Evolutionary conservation across 2,113 vertebrate genomes (phyloP).

Genomic region (Varanus salvator): DNA sequence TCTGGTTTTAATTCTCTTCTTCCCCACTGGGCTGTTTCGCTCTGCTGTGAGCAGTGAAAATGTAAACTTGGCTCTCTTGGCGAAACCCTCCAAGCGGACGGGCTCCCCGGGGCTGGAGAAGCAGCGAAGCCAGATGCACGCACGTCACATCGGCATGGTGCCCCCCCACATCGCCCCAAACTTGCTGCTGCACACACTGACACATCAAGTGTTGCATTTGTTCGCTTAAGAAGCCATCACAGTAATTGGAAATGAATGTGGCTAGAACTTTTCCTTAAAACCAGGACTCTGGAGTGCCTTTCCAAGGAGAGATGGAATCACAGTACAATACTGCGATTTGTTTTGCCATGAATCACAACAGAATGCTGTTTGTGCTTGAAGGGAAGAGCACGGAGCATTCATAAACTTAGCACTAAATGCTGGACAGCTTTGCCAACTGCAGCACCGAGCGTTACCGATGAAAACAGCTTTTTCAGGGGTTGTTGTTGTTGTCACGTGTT

Average conservation of each 20-base stretch:
- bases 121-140: neutral
- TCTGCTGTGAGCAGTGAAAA: neutral
- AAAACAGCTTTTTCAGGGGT: conserved; percentile 48
- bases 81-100: neutral
- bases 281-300: conserved; percentile 27
- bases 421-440: conserved; percentile 63
- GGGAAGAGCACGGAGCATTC: conserved; percentile 36
- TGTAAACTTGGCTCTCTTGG: neutral
- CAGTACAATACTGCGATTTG: neutral
- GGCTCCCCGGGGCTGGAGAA: neutral
- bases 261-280: conserved; percentile 32
- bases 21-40: neutral
- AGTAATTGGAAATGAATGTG: neutral
- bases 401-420: conserved; percentile 48
- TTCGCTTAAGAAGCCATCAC: neutral
- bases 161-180: neutral
- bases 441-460: conserved; percentile 59
- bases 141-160: neutral
- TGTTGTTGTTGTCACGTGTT: conserved; percentile 46
- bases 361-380: conserved; percentile 23
- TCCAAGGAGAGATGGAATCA: conserved; percentile 34
- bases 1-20: neutral
- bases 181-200: neutral
- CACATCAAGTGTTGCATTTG: neutral
- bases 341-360: conserved; percentile 3